Base-by-base conservation (phyloP, 2,888 invertebrate species). In the Spilarctia lutea region DNA sequence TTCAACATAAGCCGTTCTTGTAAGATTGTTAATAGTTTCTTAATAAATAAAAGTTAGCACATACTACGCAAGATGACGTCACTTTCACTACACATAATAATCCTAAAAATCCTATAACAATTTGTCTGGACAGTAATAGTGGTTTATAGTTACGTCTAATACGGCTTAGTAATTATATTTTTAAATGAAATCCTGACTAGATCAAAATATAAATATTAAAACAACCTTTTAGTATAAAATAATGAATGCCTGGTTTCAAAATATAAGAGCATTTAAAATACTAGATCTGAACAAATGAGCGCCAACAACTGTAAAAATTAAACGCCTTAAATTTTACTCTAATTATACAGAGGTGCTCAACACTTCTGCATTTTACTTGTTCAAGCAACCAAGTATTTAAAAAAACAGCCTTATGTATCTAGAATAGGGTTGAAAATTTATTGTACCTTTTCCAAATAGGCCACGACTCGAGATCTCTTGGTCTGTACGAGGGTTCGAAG, bases 361-460 rank as follows among this genome's bases (percentile, higher is more conserved):
- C 78, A 78, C 72, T 75, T 65, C 76, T 71, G 72, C 60, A 39
- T 72, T 77, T 75, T 56, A 35, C 78, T 79, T 76, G 69, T 71
- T 72, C 74, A 79, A 79, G 75, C 76, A 80, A 80, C 71, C 69
- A 27, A 56, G 18, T 16, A 27, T 39, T 56, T 66, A 8, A 84
- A 85, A n/a, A 85, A 74, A n/a, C 69, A 67, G 81, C 88, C 80
- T 67, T 85, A 80, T 1, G 0, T 0, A 8, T 7, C 10, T 0
- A 39, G 2, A 27, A 63, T 81, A 91, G 77, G 85, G 88, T 83
- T 68, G 68, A 77, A 52, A 86, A 78, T 88, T n/a, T 66, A 77
- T 79, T 81, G 79, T 73, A 76, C 83, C 85, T 86, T 89, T 87
- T 85, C 87, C 88, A 92, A 90, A 91, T 91, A 91, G 92, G 92